phyloP scores from a whole-genome alignment of 1,140 invertebrate species.

The Brevipalpus yothersi region DNA sequence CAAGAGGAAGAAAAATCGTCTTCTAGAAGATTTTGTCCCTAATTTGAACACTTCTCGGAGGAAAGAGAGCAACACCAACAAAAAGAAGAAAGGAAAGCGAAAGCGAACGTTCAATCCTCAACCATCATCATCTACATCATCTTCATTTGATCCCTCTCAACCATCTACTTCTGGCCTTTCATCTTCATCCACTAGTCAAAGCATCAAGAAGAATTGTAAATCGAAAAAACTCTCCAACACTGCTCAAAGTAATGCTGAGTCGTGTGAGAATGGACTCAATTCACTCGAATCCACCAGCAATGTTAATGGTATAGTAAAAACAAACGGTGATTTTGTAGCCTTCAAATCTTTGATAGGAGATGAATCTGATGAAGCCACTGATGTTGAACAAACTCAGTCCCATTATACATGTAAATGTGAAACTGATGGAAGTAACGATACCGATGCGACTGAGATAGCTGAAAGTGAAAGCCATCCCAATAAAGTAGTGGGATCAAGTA shows the following conservation, averaged over 20 bases:
- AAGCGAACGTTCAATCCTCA: background rate
- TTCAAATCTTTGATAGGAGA: background rate
- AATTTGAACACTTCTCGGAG: background rate
- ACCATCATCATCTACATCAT: background rate
- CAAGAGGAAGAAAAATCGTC: background rate
- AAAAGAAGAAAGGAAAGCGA: background rate
- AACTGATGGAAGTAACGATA: slow-evolving; percentile 6
- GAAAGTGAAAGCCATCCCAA: background rate
- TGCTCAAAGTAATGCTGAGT: too few species aligned
- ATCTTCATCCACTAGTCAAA: background rate
- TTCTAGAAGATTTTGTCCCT: background rate
- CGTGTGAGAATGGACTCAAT: too few species aligned
- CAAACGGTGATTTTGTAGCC: background rate
- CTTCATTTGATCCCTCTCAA: background rate
- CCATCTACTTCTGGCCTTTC: background rate
- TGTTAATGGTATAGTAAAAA: background rate
- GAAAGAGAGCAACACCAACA: background rate
- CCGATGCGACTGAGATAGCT: slow-evolving; percentile 19
- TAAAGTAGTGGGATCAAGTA: background rate
- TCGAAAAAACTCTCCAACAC: background rate
- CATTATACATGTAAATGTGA: slow-evolving; percentile 7
- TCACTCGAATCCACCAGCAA: background rate
- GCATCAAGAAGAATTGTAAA: background rate
- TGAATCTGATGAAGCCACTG: background rate
- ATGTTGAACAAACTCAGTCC: background rate